These are phyloP conservation scores for Tolypeutes matacus DNA, from an alignment of 2,797 vertebrate species.

Conservation along the genomic window DNA sequence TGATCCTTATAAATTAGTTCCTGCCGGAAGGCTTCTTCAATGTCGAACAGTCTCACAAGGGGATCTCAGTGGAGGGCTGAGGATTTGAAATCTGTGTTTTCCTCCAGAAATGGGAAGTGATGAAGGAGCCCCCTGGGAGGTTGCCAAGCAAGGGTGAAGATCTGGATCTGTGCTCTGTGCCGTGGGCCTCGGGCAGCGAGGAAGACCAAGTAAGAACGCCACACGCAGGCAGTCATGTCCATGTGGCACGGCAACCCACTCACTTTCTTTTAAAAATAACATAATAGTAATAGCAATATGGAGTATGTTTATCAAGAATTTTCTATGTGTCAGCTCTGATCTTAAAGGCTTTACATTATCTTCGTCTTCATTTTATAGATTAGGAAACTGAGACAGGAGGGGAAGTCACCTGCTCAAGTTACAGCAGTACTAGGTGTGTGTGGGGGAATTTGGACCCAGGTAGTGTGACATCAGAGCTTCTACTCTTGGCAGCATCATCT, in stretches of 20 bases:
- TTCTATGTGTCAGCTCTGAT: rapidly evolving
- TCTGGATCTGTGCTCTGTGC: slow-evolving; percentile 80
- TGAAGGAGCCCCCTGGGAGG: background rate
- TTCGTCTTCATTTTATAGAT: too few relatives aligned
- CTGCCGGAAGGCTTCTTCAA: rapidly evolving
- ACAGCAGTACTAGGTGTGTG: rapidly evolving
- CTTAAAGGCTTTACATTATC: background rate
- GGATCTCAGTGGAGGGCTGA: background rate
- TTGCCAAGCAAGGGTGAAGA: background rate
- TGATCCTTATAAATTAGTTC: background rate
- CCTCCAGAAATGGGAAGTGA: background rate
- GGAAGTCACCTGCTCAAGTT: rapidly evolving
- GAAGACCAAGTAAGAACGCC: background rate
- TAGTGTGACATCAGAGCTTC: rapidly evolving
- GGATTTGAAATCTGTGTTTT: background rate
- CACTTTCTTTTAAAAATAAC: background rate
- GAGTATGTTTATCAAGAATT: rapidly evolving
- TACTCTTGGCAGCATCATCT: rapidly evolving
- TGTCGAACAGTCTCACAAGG: background rate
- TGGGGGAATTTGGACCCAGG: background rate
- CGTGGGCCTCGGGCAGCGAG: slow-evolving; percentile 19
- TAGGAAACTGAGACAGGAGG: background rate
- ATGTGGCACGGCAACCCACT: rapidly evolving
- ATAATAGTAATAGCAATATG: rapidly evolving
- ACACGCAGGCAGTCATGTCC: rapidly evolving